Evolutionary conservation across 1,140 invertebrate genomes (phyloP).

Genomic region (Pogonognathellus flavescens): DNA sequence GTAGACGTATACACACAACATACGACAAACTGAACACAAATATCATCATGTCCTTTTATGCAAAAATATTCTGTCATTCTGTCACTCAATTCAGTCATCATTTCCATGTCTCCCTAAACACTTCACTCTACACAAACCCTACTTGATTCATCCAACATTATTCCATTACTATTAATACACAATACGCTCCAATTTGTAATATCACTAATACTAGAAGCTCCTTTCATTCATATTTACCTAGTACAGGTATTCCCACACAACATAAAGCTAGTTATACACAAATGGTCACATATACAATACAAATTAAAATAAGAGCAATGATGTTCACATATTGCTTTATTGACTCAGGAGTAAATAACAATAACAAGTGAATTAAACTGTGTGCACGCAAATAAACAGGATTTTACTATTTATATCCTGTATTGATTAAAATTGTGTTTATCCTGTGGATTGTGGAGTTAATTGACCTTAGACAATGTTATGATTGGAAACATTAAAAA

Average conservation of each 20-base stretch:
- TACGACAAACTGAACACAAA: background rate
- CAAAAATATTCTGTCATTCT: slow-evolving; percentile 48
- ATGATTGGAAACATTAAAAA: background rate
- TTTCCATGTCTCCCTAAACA: slow-evolving; percentile 29
- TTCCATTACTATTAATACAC: background rate
- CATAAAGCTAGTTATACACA: background rate
- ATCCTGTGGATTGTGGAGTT: no score
- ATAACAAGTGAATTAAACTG: background rate
- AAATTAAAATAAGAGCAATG: no score
- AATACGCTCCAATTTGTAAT: background rate
- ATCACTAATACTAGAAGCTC: background rate
- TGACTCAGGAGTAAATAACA: background rate
- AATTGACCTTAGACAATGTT: background rate
- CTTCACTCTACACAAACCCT: background rate
- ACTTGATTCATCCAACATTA: background rate
- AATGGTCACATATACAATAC: background rate
- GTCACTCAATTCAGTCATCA: slow-evolving; percentile 41
- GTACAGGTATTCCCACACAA: no score
- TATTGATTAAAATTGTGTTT: no score
- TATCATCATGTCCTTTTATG: slow-evolving; percentile 32
- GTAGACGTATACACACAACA: no score
- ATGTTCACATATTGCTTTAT: background rate
- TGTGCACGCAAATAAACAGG: background rate
- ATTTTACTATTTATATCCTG: background rate
- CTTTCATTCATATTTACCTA: background rate